A percentile compares a stretch with the other conserved stretches of the same genome.
Evolutionary conservation across 2,113 vertebrate species (phyloP).

Genomic region (Pteropus alecto): DNA sequence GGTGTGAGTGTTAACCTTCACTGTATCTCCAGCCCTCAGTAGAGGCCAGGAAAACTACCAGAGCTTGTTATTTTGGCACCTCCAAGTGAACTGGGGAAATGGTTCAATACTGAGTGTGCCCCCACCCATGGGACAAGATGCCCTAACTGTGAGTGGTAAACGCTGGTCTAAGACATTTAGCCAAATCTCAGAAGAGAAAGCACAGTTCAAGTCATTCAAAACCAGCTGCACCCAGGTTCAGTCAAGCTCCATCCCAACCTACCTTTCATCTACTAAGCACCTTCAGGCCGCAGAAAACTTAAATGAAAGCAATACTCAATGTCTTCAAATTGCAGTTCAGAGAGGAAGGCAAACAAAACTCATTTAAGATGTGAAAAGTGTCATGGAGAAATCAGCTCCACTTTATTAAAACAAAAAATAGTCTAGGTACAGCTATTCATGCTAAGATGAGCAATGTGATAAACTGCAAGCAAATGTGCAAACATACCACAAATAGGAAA

Average conservation of each 20-base stretch:
- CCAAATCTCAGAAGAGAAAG: neutral
- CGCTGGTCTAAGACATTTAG: neutral
- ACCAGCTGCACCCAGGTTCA: neutral
- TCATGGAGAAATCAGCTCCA: neutral
- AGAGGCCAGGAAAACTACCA: neutral
- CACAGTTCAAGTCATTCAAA: neutral
- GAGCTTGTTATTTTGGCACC: neutral
- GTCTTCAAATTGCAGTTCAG: neutral
- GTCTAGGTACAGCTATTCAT: neutral
- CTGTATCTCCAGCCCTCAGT: neutral
- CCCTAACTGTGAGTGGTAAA: neutral
- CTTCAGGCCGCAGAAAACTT: neutral
- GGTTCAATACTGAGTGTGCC: neutral
- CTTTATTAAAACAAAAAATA: constrained; percentile 12
- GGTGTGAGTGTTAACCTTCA: neutral
- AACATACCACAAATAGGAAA: neutral
- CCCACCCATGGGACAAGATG: neutral
- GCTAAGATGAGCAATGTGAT: neutral
- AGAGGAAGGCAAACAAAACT: neutral
- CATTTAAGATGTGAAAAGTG: neutral
- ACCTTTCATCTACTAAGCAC: neutral
- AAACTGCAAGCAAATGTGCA: neutral
- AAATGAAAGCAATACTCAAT: neutral
- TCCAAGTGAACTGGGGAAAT: neutral
- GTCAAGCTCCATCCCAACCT: neutral